These are phyloP conservation scores for Diarsia brunnea DNA, from an alignment of 2,888 invertebrate species.

Conservation along the genomic window DNA sequence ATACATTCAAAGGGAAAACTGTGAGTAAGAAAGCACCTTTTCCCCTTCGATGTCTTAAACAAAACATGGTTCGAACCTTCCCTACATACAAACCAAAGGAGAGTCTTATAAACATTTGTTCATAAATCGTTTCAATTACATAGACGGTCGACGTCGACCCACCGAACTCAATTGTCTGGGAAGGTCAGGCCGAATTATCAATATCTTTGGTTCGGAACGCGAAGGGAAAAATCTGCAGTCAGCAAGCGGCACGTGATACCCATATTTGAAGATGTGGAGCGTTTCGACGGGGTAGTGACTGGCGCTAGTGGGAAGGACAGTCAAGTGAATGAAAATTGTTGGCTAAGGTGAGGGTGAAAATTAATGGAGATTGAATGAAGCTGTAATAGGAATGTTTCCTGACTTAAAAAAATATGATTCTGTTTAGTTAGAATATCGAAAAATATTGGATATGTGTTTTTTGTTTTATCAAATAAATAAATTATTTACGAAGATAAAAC, in stretches of 20 bases:
- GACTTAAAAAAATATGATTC: no score
- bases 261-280: slow-evolving; percentile 74
- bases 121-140: slow-evolving; percentile 69
- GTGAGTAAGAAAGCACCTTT: background rate
- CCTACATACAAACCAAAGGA: slow-evolving; percentile 17
- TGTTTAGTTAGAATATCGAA: no score
- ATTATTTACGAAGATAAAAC: no score
- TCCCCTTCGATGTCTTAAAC: slow-evolving; percentile 10
- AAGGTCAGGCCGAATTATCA: slow-evolving; percentile 78
- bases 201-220: slow-evolving; percentile 75
- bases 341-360: no score
- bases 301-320: slow-evolving; percentile 25
- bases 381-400: no score
- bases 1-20: background rate
- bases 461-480: no score
- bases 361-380: no score
- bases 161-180: slow-evolving; percentile 66
- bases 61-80: slow-evolving; percentile 26
- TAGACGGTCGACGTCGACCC: slow-evolving; percentile 44
- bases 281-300: slow-evolving; percentile 61
- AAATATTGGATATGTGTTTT: no score
- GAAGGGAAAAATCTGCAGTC: slow-evolving; percentile 81
- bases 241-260: slow-evolving; percentile 77
- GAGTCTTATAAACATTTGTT: slow-evolving; percentile 64
- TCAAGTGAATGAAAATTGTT: background rate